Percentiles rank a stretch among this genome's conserved stretches.
phyloP scores from a whole-genome alignment of 2,888 invertebrate species.

The Tipula vernalis region DNA sequence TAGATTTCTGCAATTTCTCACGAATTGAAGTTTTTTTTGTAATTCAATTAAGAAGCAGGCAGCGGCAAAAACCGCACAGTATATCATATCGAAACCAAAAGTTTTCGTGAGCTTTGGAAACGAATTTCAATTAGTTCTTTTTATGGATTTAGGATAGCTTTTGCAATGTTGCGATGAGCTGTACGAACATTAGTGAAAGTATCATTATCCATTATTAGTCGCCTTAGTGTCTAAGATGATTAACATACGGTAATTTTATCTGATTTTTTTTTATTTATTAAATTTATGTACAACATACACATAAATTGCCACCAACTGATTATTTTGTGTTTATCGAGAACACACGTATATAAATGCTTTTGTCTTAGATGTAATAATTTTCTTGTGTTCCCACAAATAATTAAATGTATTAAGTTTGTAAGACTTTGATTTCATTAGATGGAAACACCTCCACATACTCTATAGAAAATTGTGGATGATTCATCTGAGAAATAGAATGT shows the following conservation, averaged over 20 bases:
- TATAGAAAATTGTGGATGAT: background rate
- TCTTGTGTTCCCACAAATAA: background rate
- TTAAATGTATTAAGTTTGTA: background rate
- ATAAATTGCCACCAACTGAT: background rate
- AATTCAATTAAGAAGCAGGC: background rate
- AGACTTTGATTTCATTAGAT: conserved; percentile 4
- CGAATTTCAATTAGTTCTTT: background rate
- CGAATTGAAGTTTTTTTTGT: background rate
- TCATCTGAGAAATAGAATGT: background rate
- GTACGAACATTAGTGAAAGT: background rate
- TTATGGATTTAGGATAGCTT: background rate
- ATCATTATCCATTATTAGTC: background rate
- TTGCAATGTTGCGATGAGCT: background rate
- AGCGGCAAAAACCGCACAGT: background rate
- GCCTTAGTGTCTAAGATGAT: background rate
- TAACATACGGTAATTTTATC: background rate
- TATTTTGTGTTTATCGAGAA: background rate
- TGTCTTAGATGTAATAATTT: background rate
- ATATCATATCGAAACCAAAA: background rate
- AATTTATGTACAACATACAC: background rate
- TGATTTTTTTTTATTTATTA: background rate
- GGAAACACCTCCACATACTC: background rate
- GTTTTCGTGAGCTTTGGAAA: background rate
- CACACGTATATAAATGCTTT: background rate
- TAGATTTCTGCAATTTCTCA: background rate